A percentile compares a stretch with the other conserved stretches of the same genome.
Evolutionary conservation across 2,797 vertebrate species (phyloP).

Genomic region (Poeciliopsis paucimaculata): DNA sequence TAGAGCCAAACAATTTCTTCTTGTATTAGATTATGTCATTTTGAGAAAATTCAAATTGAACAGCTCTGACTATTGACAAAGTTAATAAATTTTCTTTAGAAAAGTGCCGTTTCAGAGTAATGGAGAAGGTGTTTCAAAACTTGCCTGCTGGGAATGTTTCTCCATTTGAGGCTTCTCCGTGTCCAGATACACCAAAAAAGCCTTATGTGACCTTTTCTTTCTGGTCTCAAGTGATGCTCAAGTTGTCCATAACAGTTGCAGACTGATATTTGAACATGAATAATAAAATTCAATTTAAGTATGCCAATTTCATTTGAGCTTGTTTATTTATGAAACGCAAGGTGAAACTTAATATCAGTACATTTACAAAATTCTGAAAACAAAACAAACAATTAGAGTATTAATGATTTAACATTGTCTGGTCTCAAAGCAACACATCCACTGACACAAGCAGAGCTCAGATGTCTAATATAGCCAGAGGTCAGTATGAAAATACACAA

Average conservation of each 20-base stretch:
- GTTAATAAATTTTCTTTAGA: neutral
- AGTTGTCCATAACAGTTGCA: conserved; percentile 15
- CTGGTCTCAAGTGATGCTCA: neutral
- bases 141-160: neutral
- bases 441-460: neutral
- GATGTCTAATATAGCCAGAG: conserved; percentile 28
- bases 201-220: conserved; percentile 28
- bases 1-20: conserved; percentile 10
- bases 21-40: neutral
- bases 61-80: neutral
- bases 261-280: conserved; percentile 19
- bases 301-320: neutral
- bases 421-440: conserved; percentile 12
- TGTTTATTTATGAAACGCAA: neutral
- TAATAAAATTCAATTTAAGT: conserved; percentile 47
- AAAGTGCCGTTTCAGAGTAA: neutral
- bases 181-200: conserved; percentile 40
- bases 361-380: neutral
- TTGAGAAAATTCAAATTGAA: conserved; percentile 30
- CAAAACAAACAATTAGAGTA: neutral
- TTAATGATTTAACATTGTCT: neutral
- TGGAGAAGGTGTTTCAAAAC: conserved; percentile 10
- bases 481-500: conserved; percentile 43
- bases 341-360: neutral
- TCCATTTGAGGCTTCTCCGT: neutral